Evolutionary conservation across 2,888 invertebrate species (phyloP).

Genomic region (Tiphia femorata): DNA sequence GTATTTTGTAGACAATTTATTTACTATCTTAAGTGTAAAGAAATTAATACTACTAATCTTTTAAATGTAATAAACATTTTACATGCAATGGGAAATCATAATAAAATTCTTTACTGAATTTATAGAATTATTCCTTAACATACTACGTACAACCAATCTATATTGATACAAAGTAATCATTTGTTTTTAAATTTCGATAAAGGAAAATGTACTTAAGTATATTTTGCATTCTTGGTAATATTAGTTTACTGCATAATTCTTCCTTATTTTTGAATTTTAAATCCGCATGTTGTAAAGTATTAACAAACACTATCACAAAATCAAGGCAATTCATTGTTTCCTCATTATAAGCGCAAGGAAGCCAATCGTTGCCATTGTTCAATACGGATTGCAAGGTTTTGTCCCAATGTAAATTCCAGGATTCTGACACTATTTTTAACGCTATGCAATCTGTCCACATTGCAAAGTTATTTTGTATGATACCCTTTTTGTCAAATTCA

Average conservation of each 20-base stretch:
- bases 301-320: slow-evolving; percentile 85
- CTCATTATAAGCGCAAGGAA: slow-evolving; percentile 79
- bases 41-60: background rate
- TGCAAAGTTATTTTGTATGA: slow-evolving; percentile 65
- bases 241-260: slow-evolving; percentile 82
- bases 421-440: slow-evolving; percentile 50
- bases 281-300: slow-evolving; percentile 75
- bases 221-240: slow-evolving; percentile 84
- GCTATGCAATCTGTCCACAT: slow-evolving; percentile 57
- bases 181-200: slow-evolving; percentile 78
- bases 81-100: background rate
- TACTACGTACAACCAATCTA: background rate
- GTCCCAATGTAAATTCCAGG: slow-evolving; percentile 63
- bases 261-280: slow-evolving; percentile 53
- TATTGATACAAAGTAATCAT: slow-evolving; percentile 30
- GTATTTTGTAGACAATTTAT: background rate
- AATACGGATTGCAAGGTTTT: slow-evolving; percentile 65
- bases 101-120: background rate
- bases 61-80: background rate
- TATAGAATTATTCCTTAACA: background rate
- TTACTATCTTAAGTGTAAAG: background rate
- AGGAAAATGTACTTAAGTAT: slow-evolving; percentile 89
- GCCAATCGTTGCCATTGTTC: slow-evolving; percentile 76
- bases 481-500: slow-evolving; percentile 87
- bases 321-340: slow-evolving; percentile 87